Evolutionary conservation across 2,113 vertebrate species (phyloP).

Genomic region (Chrysemys picta): DNA sequence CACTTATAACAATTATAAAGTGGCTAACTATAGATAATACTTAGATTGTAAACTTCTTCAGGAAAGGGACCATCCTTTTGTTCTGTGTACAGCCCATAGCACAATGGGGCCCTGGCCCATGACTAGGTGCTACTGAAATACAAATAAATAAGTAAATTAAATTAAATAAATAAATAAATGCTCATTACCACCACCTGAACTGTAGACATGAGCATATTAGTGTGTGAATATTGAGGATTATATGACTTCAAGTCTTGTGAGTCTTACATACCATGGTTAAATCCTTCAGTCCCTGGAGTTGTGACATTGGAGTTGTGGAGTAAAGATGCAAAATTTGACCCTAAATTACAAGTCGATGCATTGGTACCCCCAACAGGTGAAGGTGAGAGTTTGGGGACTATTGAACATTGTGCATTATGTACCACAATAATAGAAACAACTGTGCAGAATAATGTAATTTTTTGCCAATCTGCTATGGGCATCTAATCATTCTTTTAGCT

Average conservation of each 20-base stretch:
- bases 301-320: neutral
- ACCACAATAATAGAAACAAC: constrained; percentile 26
- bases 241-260: neutral
- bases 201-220: neutral
- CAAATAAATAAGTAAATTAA: fast-evolving
- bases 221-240: neutral
- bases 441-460: constrained; percentile 52
- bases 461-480: constrained; percentile 42
- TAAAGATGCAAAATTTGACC: neutral
- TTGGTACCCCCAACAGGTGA: neutral
- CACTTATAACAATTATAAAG: neutral
- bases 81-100: neutral
- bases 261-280: neutral
- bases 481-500: constrained; percentile 54
- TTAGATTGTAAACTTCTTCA: neutral
- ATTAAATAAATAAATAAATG: no score
- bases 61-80: neutral
- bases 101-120: neutral
- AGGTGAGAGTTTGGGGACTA: neutral
- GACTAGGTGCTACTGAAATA: neutral
- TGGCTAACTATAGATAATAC: fast-evolving
- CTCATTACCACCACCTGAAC: neutral
- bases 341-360: neutral
- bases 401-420: constrained; percentile 9
- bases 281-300: neutral